Conservation (phyloP, 2,113 vertebrate species). For the Limanda limanda region DNA sequence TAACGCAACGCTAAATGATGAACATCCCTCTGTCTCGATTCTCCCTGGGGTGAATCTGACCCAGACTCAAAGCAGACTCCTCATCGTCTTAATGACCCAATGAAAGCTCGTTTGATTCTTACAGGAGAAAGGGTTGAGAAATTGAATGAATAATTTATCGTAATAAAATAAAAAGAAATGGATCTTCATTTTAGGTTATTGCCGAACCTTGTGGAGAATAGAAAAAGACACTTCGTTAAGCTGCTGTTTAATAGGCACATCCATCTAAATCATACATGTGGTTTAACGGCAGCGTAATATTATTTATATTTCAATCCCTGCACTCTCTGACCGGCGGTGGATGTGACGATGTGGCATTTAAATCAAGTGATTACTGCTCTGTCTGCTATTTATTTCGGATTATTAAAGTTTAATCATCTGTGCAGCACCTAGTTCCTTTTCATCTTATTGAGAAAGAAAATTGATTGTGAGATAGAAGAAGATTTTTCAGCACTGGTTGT, state of each 20-base stretch:
- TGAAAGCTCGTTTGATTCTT: conserved; percentile 83
- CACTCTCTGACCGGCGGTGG: conserved; percentile 40
- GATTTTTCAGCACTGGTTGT: conserved; percentile 32
- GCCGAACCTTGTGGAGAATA: conserved; percentile 80
- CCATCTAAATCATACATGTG: conserved; percentile 87
- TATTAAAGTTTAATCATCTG: conserved; percentile 66
- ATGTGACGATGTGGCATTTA: conserved; percentile 62
- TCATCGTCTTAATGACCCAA: conserved; percentile 57
- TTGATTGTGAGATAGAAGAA: conserved; percentile 34
- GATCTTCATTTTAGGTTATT: conserved; percentile 89
- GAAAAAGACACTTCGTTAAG: conserved; percentile 86
- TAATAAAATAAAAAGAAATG: conserved; percentile 87
- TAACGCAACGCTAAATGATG: conserved; percentile 35
- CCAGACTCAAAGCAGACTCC: conserved; percentile 40
- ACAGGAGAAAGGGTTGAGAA: conserved; percentile 74
- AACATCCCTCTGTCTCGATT: background rate
- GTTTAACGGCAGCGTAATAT: conserved; percentile 80
- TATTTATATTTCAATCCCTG: conserved; percentile 78
- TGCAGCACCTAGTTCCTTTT: conserved; percentile 49
- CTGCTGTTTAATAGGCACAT: conserved; percentile 82
- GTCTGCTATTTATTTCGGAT: conserved; percentile 47
- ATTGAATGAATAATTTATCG: conserved; percentile 87
- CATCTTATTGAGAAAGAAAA: conserved; percentile 47
- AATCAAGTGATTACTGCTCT: conserved; percentile 49
- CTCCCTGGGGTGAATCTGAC: conserved; percentile 35